Percentiles rank a stretch among this genome's conserved stretches.
phyloP scores from a whole-genome alignment of 2,113 vertebrate species.

The Leptocoma aspasia region DNA sequence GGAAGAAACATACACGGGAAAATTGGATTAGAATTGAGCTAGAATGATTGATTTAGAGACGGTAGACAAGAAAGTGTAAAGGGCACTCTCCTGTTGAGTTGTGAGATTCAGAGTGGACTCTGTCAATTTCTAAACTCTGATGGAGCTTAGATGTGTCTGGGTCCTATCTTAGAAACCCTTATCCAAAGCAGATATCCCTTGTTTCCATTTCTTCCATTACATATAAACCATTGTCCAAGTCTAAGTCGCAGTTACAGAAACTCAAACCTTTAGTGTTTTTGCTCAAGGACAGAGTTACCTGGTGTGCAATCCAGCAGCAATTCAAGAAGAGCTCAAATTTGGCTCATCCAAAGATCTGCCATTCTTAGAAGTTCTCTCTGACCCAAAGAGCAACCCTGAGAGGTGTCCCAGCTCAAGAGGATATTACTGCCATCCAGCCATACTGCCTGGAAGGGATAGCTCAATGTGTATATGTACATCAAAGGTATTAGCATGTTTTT shows the following conservation, averaged over 20 bases:
- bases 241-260: background rate
- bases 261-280: background rate
- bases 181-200: background rate
- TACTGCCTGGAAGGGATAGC: background rate
- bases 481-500: background rate
- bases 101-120: background rate
- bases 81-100: background rate
- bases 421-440: background rate
- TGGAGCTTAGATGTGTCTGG: background rate
- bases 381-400: background rate
- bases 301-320: background rate
- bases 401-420: background rate
- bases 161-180: background rate
- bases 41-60: background rate
- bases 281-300: background rate
- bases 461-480: background rate
- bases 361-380: background rate
- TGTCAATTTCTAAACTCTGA: background rate
- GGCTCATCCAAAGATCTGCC: background rate
- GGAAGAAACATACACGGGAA: background rate
- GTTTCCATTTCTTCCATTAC: background rate
- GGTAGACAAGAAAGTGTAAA: background rate
- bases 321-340: background rate
- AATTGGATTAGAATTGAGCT: background rate
- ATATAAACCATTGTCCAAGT: background rate